Evolutionary conservation across 23 tunicate species (phyloP).

Genomic region (Ciona savignyi): DNA sequence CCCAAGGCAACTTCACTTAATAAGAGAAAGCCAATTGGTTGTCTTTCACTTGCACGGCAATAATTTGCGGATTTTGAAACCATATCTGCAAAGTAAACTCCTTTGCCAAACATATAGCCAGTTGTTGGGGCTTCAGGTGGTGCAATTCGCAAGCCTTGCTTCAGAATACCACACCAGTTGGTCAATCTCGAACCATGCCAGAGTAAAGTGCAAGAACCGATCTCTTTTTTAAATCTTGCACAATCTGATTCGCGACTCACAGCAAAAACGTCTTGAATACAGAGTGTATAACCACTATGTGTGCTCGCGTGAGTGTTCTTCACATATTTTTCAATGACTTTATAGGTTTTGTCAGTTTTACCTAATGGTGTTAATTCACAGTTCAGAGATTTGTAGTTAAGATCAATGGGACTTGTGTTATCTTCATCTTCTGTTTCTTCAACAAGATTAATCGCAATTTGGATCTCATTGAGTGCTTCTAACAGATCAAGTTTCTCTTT

Average conservation of each 20-base stretch:
- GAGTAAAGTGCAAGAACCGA: slow-evolving; percentile 51
- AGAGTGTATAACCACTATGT: slow-evolving; percentile 41
- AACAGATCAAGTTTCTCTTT: slow-evolving; percentile 48
- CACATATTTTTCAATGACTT: slow-evolving; percentile 34
- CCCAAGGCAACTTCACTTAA: slow-evolving; percentile 89
- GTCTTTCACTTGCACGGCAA: slow-evolving; percentile 38
- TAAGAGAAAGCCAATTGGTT: slow-evolving; percentile 47
- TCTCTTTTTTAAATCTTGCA: slow-evolving; percentile 15
- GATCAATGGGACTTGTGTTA: slow-evolving; percentile 21
- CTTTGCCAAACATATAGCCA: slow-evolving; percentile 88
- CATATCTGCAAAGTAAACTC: slow-evolving; percentile 85
- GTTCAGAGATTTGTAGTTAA: slow-evolving; percentile 37
- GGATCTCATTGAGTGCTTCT: slow-evolving; percentile 63
- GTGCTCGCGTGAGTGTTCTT: slow-evolving; percentile 62
- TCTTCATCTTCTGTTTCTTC: slow-evolving; percentile 29
- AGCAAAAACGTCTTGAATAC: slow-evolving; percentile 33
- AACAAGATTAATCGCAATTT: slow-evolving; percentile 49
- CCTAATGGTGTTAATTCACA: slow-evolving; percentile 45
- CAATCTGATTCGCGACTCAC: not conserved
- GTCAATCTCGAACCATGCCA: slow-evolving; percentile 87
- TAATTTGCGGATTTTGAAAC: slow-evolving; percentile 81
- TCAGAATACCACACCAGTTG: slow-evolving; percentile 81
- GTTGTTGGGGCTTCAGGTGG: slow-evolving; percentile 82
- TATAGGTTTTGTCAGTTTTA: slow-evolving; percentile 9
- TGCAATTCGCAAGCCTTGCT: slow-evolving; percentile 68